A percentile compares a stretch with the other conserved stretches of the same genome.
Evolutionary conservation across 1,140 invertebrate genomes (phyloP).

Genomic region (Phthorimaea operculella): DNA sequence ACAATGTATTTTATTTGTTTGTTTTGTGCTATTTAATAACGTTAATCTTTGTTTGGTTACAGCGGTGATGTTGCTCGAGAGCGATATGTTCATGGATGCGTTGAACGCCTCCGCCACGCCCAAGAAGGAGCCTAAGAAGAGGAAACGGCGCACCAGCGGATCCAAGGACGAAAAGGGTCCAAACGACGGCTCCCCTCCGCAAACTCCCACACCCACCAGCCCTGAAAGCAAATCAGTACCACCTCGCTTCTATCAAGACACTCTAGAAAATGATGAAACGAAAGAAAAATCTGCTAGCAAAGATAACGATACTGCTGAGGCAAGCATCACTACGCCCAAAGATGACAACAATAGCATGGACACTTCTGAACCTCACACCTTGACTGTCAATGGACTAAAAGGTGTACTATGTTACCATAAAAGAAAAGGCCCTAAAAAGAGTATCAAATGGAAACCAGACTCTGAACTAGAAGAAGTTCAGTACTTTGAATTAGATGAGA

Average conservation of each 20-base stretch:
- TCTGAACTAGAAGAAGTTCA: constrained; percentile 82
- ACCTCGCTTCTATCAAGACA: constrained; percentile 92
- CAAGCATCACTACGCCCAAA: constrained; percentile 24
- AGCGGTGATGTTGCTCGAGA: constrained; percentile 85
- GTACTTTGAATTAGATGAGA: constrained; percentile 94
- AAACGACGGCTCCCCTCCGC: constrained; percentile 59
- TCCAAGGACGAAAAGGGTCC: constrained; percentile 71
- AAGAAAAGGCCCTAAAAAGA: constrained; percentile 82
- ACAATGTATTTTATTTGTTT: too few relatives aligned
- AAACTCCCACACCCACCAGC: constrained; percentile 48
- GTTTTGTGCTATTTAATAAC: neutral
- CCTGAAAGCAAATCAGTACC: constrained; percentile 66
- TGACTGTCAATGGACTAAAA: constrained; percentile 66
- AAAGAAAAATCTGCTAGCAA: constrained; percentile 41
- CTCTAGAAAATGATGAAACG: constrained; percentile 76
- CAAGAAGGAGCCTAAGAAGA: constrained; percentile 80
- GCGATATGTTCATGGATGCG: constrained; percentile 92
- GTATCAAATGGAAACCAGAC: constrained; percentile 85
- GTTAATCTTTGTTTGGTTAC: constrained; percentile 49
- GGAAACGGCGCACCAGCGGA: constrained; percentile 76
- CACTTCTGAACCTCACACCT: constrained; percentile 39
- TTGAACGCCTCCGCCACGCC: constrained; percentile 78
- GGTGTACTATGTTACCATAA: constrained; percentile 77
- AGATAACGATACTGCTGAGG: constrained; percentile 26
- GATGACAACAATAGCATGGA: constrained; percentile 70